These are phyloP conservation scores for Meiosimyza platycephala DNA, from an alignment of 2,888 invertebrate species.

Conservation along the genomic window DNA sequence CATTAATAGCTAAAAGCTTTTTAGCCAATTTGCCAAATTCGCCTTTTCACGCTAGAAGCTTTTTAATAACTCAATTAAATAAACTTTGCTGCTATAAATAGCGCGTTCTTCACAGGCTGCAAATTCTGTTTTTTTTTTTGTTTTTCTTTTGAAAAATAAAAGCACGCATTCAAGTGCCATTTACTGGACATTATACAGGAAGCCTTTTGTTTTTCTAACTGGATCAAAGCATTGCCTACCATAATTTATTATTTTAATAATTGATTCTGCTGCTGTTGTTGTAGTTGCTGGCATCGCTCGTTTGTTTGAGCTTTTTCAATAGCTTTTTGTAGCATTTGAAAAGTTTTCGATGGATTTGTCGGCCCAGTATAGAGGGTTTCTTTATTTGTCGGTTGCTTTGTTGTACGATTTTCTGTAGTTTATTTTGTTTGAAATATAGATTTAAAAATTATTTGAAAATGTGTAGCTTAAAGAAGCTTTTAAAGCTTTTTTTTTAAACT, in stretches of 20 bases:
- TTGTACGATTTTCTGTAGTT: too few relatives aligned
- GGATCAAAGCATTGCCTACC: conserved; percentile 15
- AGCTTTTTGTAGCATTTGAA: conserved; percentile 76
- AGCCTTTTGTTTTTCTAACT: not conserved
- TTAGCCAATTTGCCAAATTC: conserved; percentile 28
- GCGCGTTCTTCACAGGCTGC: too few relatives aligned
- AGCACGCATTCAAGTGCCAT: too few relatives aligned
- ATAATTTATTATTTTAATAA: not conserved
- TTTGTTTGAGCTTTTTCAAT: conserved; percentile 66
- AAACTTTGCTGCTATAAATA: conserved; percentile 10
- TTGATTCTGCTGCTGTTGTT: too few relatives aligned
- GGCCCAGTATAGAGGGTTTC: conserved; percentile 68
- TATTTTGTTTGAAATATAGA: too few relatives aligned
- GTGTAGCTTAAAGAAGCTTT: too few relatives aligned
- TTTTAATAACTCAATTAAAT: conserved; percentile 8
- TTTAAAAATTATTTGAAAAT: too few relatives aligned
- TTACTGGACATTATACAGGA: not conserved
- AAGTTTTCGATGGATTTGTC: conserved; percentile 77
- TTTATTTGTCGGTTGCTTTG: too few relatives aligned
- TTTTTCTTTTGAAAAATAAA: not conserved
- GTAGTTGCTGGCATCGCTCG: conserved; percentile 12
- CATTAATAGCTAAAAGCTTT: conserved; percentile 32
- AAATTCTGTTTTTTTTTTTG: too few relatives aligned
- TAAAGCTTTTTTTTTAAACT: too few relatives aligned
- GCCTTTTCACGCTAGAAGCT: conserved; percentile 27